phyloP scores from a whole-genome alignment of 1,140 invertebrate species.

The Diachasma alloeum region DNA sequence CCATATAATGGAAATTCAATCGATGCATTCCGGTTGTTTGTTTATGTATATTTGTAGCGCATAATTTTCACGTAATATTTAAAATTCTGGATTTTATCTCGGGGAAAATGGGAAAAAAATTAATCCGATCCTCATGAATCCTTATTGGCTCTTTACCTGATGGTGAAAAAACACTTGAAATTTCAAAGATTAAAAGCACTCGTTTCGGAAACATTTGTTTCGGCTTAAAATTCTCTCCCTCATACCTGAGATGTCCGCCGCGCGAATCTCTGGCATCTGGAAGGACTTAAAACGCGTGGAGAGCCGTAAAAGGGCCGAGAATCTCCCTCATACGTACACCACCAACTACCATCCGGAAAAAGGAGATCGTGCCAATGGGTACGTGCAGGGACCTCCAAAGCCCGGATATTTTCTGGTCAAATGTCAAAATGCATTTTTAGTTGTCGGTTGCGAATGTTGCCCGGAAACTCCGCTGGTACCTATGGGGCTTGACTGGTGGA shows the following conservation, averaged over 20 bases:
- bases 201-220: constrained; percentile 48
- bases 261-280: constrained; percentile 47
- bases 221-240: constrained; percentile 38
- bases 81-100: neutral
- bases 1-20: too few relatives aligned
- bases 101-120: neutral
- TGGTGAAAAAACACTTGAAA: constrained; percentile 9
- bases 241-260: constrained; percentile 26
- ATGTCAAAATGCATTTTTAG: constrained; percentile 14
- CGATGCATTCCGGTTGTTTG: too few relatives aligned
- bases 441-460: neutral
- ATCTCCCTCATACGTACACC: neutral
- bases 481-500: constrained; percentile 32
- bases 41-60: too few relatives aligned
- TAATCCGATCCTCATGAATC: neutral
- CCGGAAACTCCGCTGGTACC: neutral
- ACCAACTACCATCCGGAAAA: neutral
- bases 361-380: constrained; percentile 8
- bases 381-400: constrained; percentile 39
- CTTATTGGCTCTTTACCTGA: neutral
- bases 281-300: constrained; percentile 50
- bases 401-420: constrained; percentile 40
- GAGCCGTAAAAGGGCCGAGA: neutral
- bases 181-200: neutral
- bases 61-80: too few relatives aligned